A percentile compares a stretch with the other conserved stretches of the same genome.
Conservation (phyloP, 2,113 vertebrate species). For the Puffinus mauretanicus region DNA sequence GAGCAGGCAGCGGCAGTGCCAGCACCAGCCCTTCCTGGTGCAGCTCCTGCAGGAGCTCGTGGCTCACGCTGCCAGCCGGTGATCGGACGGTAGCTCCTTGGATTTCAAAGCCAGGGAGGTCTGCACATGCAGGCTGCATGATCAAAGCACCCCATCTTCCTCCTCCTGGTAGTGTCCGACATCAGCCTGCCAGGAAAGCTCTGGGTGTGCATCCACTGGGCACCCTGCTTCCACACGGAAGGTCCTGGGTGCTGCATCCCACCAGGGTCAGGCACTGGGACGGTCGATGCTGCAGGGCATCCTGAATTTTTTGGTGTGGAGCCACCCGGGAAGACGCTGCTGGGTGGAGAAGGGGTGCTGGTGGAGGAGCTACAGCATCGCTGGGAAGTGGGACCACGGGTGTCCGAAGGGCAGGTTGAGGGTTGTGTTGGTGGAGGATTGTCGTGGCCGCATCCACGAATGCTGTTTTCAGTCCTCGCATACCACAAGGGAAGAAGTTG, state of each 20-base stretch:
- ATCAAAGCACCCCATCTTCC: background rate
- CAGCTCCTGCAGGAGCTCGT: background rate
- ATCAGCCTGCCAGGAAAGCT: background rate
- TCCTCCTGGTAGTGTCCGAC: background rate
- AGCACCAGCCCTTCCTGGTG: background rate
- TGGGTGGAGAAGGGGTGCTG: background rate
- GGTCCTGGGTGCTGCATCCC: background rate
- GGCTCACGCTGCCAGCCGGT: background rate
- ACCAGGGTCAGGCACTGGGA: background rate
- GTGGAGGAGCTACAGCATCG: accelerated
- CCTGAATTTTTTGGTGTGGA: background rate
- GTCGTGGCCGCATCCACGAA: background rate
- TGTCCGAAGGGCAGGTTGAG: background rate
- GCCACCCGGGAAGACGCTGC: accelerated
- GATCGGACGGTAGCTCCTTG: background rate
- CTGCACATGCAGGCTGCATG: background rate
- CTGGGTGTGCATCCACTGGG: accelerated
- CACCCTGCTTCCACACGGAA: background rate
- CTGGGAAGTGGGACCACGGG: background rate
- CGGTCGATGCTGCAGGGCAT: accelerated
- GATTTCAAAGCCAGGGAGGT: background rate
- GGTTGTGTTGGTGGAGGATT: background rate
- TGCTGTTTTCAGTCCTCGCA: background rate
- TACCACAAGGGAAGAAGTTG: background rate
- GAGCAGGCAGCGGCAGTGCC: background rate